These are phyloP conservation scores for Desmodus rotundus DNA, from an alignment of 2,113 vertebrate genomes.

Conservation along the genomic window DNA sequence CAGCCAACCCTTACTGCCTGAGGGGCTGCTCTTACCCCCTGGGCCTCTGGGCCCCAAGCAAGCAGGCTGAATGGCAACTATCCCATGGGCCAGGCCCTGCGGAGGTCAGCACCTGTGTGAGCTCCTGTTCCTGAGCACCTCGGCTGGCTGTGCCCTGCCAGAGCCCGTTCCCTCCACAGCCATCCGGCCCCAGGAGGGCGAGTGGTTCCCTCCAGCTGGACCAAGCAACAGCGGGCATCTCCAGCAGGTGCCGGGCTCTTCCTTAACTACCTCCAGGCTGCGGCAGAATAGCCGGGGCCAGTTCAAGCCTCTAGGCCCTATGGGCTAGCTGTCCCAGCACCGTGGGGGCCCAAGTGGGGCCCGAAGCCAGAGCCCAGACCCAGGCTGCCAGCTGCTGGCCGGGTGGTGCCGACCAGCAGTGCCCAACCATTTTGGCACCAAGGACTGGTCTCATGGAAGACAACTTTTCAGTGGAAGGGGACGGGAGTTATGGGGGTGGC, in stretches of 20 bases:
- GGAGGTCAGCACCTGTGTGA: too few species aligned
- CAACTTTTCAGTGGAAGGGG: too few species aligned
- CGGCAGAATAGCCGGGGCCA: neutral
- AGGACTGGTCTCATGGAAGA: too few species aligned
- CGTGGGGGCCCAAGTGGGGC: neutral
- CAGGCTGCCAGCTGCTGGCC: neutral
- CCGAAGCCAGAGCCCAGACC: neutral
- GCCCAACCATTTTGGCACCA: too few species aligned
- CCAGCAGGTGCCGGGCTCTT: neutral
- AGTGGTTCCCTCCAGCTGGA: neutral
- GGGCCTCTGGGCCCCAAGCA: neutral
- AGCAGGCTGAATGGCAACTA: neutral
- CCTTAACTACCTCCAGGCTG: too few species aligned
- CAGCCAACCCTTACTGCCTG: neutral
- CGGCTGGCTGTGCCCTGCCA: fast-evolving
- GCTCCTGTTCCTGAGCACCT: neutral
- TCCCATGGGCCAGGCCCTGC: neutral
- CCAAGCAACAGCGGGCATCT: too few species aligned
- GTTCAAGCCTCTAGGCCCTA: neutral
- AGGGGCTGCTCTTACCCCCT: neutral
- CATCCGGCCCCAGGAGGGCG: neutral
- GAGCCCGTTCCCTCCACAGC: neutral
- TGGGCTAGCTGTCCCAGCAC: neutral
- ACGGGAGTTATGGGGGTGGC: too few species aligned
- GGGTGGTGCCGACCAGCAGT: neutral